Percentiles rank a stretch among this genome's conserved stretches.
These are phyloP conservation scores for Pseudanteris insignis DNA, from an alignment of 2,888 invertebrate genomes.

Conservation along the genomic window DNA sequence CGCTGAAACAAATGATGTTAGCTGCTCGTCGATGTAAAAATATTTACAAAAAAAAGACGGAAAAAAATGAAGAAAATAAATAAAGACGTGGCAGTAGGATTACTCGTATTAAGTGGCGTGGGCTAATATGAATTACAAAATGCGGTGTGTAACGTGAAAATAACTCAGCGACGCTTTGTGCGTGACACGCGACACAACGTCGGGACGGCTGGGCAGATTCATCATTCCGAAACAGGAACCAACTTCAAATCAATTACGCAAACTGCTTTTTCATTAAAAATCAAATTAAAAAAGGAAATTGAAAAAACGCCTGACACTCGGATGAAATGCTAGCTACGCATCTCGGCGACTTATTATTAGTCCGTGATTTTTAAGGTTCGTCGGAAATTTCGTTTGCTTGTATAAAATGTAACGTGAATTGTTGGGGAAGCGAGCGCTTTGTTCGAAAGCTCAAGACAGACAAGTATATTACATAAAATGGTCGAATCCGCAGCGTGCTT, in stretches of 20 bases:
- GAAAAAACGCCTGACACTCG: not conserved
- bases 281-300: slow-evolving; percentile 13
- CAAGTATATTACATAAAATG: slow-evolving; percentile 38
- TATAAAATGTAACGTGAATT: too few relatives aligned
- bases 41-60: slow-evolving; percentile 26
- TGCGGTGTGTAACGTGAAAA: slow-evolving; percentile 53
- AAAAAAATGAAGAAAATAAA: slow-evolving; percentile 20
- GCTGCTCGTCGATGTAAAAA: slow-evolving; percentile 24
- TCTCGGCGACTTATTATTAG: too few relatives aligned
- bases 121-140: slow-evolving; percentile 51
- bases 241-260: slow-evolving; percentile 41
- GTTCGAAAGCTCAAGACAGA: too few relatives aligned
- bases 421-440: too few relatives aligned
- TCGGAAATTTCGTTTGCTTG: too few relatives aligned
- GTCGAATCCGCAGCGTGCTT: slow-evolving; percentile 25
- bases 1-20: slow-evolving; percentile 11
- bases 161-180: slow-evolving; percentile 57
- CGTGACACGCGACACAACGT: slow-evolving; percentile 59
- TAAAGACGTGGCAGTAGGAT: slow-evolving; percentile 1
- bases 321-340: too few relatives aligned
- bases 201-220: slow-evolving; percentile 55
- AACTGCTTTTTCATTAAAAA: slow-evolving; percentile 29
- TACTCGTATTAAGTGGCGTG: slow-evolving; percentile 48
- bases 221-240: slow-evolving; percentile 53
- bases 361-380: too few relatives aligned